Percentiles rank a stretch among this genome's conserved stretches.
Evolutionary conservation across 2,888 invertebrate species (phyloP).

Genomic region (Alviniconcha strummeri): DNA sequence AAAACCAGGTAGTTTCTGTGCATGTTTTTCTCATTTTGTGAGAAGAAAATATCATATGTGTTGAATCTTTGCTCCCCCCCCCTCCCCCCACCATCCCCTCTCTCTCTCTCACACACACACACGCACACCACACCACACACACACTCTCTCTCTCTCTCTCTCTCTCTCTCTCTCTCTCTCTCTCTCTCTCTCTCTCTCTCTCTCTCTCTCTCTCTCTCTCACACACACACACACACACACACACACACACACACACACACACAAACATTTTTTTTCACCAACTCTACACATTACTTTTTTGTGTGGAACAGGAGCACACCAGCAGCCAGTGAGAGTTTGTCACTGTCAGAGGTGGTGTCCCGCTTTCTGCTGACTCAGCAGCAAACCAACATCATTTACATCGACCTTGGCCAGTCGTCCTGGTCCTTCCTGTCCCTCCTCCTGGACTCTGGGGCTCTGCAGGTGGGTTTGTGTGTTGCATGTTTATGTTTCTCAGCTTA

Average conservation of each 20-base stretch:
- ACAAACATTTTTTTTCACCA: neutral
- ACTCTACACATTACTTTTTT: neutral
- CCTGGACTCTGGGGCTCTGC: slow-evolving; percentile 30
- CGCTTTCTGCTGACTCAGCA: neutral
- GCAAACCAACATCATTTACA: slow-evolving; percentile 21
- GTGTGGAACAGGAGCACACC: neutral
- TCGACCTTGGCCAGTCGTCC: slow-evolving; percentile 19
- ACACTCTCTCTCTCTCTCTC: too few species aligned
- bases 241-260: neutral
- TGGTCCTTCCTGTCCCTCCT: slow-evolving; percentile 30
- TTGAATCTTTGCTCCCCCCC: too few species aligned
- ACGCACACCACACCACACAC: too few species aligned
- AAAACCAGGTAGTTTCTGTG: too few species aligned
- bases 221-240: neutral
- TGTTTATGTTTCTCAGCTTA: too few species aligned
- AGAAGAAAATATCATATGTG: too few species aligned
- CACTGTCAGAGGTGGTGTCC: slow-evolving; percentile 19
- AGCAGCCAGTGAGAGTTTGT: neutral
- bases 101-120: too few species aligned
- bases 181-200: neutral
- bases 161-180: neutral
- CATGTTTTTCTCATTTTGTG: too few species aligned
- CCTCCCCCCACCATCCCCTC: too few species aligned
- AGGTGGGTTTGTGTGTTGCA: neutral
- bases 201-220: neutral